A percentile compares a stretch with the other conserved stretches of the same genome.
phyloP scores from a whole-genome alignment of 2,888 invertebrate genomes.

The Diarsia brunnea region DNA sequence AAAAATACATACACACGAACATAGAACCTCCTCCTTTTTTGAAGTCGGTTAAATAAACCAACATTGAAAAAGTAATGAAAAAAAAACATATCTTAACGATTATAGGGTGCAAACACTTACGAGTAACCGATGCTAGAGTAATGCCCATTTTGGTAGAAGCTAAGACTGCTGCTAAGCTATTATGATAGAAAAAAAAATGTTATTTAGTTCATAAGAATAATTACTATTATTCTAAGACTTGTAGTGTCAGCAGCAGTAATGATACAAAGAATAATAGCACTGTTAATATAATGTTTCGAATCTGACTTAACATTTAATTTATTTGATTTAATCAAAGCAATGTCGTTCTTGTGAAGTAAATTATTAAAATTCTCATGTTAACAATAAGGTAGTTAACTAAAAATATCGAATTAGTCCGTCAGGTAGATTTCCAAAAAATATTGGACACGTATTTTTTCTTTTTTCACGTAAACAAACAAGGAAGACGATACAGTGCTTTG shows the following conservation, averaged over 20 bases:
- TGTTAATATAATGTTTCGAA: too few species aligned
- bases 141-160: background rate
- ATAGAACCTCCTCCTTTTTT: too few species aligned
- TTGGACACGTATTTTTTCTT: too few species aligned
- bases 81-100: background rate
- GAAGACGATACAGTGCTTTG: too few species aligned
- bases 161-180: background rate
- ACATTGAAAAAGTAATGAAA: background rate
- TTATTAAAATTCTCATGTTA: background rate
- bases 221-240: background rate
- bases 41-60: too few species aligned
- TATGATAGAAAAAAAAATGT: background rate
- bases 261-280: background rate
- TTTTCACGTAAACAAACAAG: too few species aligned
- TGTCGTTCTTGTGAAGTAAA: background rate
- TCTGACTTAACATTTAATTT: too few species aligned
- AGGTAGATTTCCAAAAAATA: too few species aligned
- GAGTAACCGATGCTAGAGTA: background rate
- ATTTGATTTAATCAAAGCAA: background rate
- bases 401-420: too few species aligned
- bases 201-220: too few species aligned
- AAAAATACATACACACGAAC: too few species aligned
- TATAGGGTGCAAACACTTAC: background rate
- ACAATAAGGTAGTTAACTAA: too few species aligned
- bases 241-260: background rate